Evolutionary conservation across 2,797 vertebrate genomes (phyloP).

Genomic region (Chiroxiphia lanceolata): DNA sequence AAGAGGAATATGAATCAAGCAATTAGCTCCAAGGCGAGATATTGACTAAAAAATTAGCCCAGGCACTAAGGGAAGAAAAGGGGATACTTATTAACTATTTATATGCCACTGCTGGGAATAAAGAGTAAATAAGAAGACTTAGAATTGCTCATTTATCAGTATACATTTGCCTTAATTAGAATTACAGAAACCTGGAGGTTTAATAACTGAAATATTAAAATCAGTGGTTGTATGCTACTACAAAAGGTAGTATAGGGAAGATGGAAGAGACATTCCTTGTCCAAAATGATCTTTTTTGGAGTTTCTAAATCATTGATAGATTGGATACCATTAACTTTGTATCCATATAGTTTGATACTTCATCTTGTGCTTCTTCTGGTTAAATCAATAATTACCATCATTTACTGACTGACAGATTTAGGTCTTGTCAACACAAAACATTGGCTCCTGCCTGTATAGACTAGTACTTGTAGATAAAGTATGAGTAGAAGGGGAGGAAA

Average conservation of each 20-base stretch:
- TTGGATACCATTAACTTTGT: not conserved
- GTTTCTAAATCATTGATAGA: not conserved
- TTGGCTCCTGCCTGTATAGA: not conserved
- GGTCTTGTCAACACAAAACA: not conserved
- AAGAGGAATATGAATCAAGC: not conserved
- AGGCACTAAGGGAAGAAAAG: not conserved
- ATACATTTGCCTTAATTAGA: not conserved
- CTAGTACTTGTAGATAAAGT: not conserved
- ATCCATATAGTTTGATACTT: not conserved
- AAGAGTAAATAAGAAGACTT: not conserved
- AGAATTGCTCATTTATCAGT: not conserved
- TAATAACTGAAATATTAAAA: not conserved
- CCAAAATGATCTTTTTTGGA: not conserved
- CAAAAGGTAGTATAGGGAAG: not conserved
- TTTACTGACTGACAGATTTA: not conserved
- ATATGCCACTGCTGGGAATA: not conserved
- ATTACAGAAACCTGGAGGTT: not conserved
- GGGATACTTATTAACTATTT: slow-evolving; percentile 32
- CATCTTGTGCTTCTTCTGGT: not conserved
- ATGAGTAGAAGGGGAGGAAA: not conserved
- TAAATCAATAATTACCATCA: not conserved
- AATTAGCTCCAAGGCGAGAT: not conserved
- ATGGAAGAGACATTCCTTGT: not conserved
- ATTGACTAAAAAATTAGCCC: slow-evolving; percentile 43
- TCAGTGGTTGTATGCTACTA: not conserved